Evolutionary conservation across 2,113 vertebrate genomes (phyloP).

Genomic region (Archilochus colubris): DNA sequence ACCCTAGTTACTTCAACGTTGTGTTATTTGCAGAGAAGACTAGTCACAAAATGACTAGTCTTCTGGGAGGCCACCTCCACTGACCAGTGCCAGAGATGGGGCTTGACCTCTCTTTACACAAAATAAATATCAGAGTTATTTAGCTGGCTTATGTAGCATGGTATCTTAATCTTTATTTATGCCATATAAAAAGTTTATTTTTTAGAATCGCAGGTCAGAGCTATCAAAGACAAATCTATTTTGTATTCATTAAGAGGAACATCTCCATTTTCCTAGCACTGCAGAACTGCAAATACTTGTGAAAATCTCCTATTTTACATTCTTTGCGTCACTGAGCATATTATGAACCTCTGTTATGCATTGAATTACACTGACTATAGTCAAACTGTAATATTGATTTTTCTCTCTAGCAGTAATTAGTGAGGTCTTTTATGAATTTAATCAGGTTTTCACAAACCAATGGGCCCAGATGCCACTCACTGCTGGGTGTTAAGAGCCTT

Average conservation of each 20-base stretch:
- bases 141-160: background rate
- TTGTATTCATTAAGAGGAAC: background rate
- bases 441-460: no score
- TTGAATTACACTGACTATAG: background rate
- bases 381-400: background rate
- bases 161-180: background rate
- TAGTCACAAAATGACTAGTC: background rate
- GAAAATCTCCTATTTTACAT: background rate
- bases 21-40: background rate
- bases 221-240: background rate
- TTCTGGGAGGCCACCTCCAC: background rate
- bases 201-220: background rate
- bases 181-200: background rate
- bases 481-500: no score
- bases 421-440: background rate
- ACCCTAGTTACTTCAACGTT: background rate
- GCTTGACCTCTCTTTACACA: background rate
- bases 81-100: background rate
- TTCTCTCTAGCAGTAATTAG: background rate
- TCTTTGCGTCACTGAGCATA: background rate
- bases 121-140: background rate
- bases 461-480: no score
- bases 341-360: background rate
- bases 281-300: background rate
- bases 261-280: background rate